Evolutionary conservation across 2,113 vertebrate genomes (phyloP), one percentile per base, ranked within the genome.

Genomic region (Lepus timidus): DNA sequence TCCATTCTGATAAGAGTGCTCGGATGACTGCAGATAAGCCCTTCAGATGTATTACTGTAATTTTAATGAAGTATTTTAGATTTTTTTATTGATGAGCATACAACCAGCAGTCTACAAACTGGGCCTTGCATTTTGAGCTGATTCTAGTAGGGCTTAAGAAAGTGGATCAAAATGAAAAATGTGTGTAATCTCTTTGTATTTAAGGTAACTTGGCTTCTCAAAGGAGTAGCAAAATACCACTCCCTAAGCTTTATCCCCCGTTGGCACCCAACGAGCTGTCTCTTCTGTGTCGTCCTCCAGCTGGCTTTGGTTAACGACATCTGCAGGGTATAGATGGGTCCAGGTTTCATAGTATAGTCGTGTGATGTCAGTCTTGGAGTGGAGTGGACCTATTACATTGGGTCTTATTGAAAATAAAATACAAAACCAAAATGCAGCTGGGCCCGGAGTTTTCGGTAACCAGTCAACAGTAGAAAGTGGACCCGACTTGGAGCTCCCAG

Each of bases 11-110:
- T 52, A 61, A 61, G 11, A 36, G 13, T 14, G 9, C 71, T 79
- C 13, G 6, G 31, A 12, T 36, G 23, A n/a, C 31, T 27, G 23
- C 23, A 44, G 1, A 6, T 36, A 64, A 74, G 4, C 33, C 49
- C 0, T 44, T 73, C 19, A 51, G 52, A 52, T 73, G 31, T 17
- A 36, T 76, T 27, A 52, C 49, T 93, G 9, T 71, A 82, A 65
- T 78, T 93, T 79, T 61, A 67, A 65, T 51, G 52, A 70, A 84
- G 62, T 88, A 19, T 85, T 91, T 33, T 29, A 61, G 65, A 29
- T 23, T n/a, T 91, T 62, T 33, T 27, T 7, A 58, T 68, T 82
- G 8, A 11, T 64, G 44, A 70, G 19, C 74, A 39, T 61, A 65
- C 22, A 58, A 52, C 44, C n/a, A 65, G 6, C 36, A 29, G 7